A percentile compares a stretch with the other conserved stretches of the same genome.
phyloP scores from a whole-genome alignment of 2,888 invertebrate genomes.

The Andrena praecox region DNA sequence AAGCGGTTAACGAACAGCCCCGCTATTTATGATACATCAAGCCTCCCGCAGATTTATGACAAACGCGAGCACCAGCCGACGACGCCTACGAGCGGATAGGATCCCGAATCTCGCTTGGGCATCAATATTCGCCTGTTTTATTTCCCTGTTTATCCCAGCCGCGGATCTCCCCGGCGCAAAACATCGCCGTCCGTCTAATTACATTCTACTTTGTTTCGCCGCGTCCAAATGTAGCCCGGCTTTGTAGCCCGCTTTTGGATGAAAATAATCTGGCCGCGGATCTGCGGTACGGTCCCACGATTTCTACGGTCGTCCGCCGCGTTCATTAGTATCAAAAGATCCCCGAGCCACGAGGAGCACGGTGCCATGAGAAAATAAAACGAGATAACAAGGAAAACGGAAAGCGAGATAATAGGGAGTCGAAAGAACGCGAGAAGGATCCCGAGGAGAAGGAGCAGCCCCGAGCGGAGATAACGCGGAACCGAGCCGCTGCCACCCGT shows the following conservation, averaged over 20 bases:
- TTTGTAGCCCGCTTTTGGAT: constrained; percentile 60
- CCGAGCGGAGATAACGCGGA: constrained; percentile 35
- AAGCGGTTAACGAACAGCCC: background rate
- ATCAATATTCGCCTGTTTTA: constrained; percentile 28
- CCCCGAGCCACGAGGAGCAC: constrained; percentile 45
- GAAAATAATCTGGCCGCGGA: constrained; percentile 62
- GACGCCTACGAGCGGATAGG: background rate
- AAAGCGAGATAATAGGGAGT: constrained; percentile 53
- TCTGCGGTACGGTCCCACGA: constrained; percentile 59
- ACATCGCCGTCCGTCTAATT: constrained; percentile 35
- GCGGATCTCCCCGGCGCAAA: constrained; percentile 26
- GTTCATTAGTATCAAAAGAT: constrained; percentile 59
- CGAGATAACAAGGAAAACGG: constrained; percentile 62
- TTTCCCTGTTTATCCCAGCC: constrained; percentile 26
- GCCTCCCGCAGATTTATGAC: background rate
- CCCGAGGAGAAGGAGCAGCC: constrained; percentile 9
- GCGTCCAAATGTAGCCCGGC: constrained; percentile 51
- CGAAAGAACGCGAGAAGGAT: constrained; percentile 32
- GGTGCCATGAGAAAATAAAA: constrained; percentile 65
- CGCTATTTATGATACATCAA: background rate
- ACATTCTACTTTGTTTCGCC: constrained; percentile 34
- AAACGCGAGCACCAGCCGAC: background rate
- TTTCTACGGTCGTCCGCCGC: constrained; percentile 60
- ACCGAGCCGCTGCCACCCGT: constrained; percentile 1
- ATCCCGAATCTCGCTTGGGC: constrained; percentile 3